Conservation (phyloP, 2,113 vertebrate species). For the Pica pica region DNA sequence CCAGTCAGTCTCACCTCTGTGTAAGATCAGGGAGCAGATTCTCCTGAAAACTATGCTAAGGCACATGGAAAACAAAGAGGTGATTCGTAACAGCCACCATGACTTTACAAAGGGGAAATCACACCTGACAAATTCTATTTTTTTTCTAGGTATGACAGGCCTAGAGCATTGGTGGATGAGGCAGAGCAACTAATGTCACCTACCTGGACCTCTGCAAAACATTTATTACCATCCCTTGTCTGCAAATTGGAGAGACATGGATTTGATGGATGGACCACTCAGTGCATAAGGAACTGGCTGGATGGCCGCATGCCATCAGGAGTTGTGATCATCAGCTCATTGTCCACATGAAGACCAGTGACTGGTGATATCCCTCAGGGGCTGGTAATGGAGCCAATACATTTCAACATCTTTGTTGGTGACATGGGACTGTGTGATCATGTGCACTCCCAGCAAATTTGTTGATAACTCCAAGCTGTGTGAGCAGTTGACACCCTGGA, state of each 20-base stretch:
- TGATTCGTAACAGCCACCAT: background rate
- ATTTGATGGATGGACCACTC: background rate
- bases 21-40: background rate
- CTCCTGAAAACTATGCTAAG: background rate
- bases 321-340: background rate
- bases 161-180: background rate
- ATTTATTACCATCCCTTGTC: background rate
- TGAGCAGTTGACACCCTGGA: background rate
- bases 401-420: background rate
- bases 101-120: background rate
- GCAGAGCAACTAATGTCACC: background rate
- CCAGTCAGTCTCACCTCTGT: background rate
- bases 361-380: background rate
- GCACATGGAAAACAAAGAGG: background rate
- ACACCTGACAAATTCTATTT: background rate
- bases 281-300: background rate
- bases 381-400: too few species aligned
- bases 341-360: background rate
- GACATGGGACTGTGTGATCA: background rate
- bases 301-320: too few species aligned
- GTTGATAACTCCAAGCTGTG: background rate
- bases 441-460: background rate
- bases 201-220: background rate
- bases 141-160: background rate
- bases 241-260: background rate